A percentile compares a stretch with the other conserved stretches of the same genome.
Evolutionary conservation across 2,797 vertebrate species (phyloP).

Genomic region (Crypturellus tataupa): DNA sequence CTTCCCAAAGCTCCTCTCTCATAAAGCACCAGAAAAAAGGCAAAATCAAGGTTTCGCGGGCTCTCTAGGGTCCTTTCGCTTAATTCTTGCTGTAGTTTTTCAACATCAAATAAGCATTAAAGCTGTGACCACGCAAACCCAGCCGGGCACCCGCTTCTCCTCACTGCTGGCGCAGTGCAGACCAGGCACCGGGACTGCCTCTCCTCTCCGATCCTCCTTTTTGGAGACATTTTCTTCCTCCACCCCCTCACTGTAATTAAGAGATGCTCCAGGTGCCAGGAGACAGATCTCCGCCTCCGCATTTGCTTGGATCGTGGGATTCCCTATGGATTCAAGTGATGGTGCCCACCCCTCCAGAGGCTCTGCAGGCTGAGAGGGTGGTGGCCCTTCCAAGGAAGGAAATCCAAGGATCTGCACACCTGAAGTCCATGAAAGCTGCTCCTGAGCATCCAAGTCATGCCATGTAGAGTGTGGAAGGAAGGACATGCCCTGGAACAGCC

Average conservation of each 20-base stretch:
- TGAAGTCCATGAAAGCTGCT: not conserved
- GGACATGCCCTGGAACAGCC: no score
- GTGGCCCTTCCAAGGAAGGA: not conserved
- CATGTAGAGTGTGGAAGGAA: no score
- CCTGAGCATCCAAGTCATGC: not conserved
- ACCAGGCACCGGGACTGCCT: not conserved
- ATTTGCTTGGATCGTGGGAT: fast-evolving
- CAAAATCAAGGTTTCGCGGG: not conserved
- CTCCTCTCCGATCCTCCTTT: not conserved
- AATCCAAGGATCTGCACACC: not conserved
- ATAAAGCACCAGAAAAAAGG: not conserved
- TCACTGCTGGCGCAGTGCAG: not conserved
- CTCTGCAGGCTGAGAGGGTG: not conserved
- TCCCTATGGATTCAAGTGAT: fast-evolving
- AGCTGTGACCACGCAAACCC: not conserved
- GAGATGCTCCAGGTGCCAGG: not conserved
- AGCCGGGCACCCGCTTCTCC: not conserved
- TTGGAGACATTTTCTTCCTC: not conserved
- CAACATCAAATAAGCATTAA: not conserved
- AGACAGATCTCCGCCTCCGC: not conserved
- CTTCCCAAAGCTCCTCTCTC: not conserved
- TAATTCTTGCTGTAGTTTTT: not conserved
- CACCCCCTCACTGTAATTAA: not conserved
- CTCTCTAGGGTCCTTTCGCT: not conserved
- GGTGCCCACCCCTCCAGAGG: not conserved